Evolutionary conservation across 1,140 invertebrate genomes (phyloP).

Genomic region (Phortica variegata): DNA sequence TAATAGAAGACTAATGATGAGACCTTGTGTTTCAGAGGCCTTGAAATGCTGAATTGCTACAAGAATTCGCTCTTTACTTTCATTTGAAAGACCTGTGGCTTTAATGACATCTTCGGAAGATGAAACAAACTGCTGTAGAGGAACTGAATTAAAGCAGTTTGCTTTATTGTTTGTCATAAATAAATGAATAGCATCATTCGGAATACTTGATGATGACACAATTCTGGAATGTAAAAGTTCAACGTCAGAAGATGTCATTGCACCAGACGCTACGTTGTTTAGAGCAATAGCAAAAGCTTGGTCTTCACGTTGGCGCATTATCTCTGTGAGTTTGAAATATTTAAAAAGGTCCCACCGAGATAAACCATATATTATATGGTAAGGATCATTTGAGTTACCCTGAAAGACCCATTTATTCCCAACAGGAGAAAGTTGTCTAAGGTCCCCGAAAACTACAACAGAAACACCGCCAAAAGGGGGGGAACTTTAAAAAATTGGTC

Average conservation of each 20-base stretch:
- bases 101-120: not conserved
- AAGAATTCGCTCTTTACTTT: not conserved
- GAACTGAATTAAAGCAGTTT: not conserved
- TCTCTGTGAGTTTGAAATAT: constrained; percentile 19
- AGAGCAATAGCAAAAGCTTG: constrained; percentile 18
- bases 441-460: constrained; percentile 14
- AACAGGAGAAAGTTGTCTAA: constrained; percentile 16
- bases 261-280: constrained; percentile 22
- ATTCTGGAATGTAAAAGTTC: not conserved
- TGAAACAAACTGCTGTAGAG: not conserved
- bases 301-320: constrained; percentile 31
- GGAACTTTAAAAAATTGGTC: constrained; percentile 34
- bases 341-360: constrained; percentile 13
- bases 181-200: not conserved
- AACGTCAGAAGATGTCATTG: constrained; percentile 1
- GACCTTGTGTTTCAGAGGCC: not conserved
- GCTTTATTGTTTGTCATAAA: not conserved
- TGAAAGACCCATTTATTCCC: constrained; percentile 9
- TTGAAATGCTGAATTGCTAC: not conserved
- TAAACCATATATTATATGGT: not conserved
- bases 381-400: not conserved
- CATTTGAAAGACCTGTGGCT: not conserved
- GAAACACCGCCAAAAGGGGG: constrained; percentile 27
- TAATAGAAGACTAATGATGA: not conserved
- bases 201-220: not conserved